Evolutionary conservation across 1,140 invertebrate species (phyloP).

Genomic region (Littorina saxatilis): DNA sequence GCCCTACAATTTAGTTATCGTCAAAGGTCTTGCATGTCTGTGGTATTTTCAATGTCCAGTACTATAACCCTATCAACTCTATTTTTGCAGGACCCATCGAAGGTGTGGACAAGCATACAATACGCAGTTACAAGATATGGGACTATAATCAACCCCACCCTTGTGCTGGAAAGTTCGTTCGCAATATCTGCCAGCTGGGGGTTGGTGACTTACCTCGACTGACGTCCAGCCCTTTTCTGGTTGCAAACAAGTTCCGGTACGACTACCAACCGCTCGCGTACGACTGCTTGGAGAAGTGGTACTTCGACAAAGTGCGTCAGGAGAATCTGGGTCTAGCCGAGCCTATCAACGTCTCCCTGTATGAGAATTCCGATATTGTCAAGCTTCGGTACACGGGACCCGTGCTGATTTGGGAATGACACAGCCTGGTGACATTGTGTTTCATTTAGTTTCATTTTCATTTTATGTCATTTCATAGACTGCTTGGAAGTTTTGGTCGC

Average conservation of each 20-base stretch:
- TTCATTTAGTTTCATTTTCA: no score
- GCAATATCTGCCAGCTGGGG: constrained; percentile 51
- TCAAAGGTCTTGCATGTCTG: no score
- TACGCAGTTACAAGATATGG: constrained; percentile 47
- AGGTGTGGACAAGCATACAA: background rate
- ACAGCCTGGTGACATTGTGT: no score
- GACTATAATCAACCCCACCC: background rate
- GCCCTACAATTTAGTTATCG: no score
- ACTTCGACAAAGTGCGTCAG: constrained; percentile 35
- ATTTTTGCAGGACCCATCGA: background rate
- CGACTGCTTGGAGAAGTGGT: constrained; percentile 57
- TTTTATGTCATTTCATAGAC: no score
- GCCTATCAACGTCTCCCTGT: constrained; percentile 24
- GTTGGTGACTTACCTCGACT: constrained; percentile 45
- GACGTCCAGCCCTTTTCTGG: constrained; percentile 37
- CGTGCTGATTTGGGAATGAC: constrained; percentile 25
- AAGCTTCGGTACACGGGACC: constrained; percentile 22
- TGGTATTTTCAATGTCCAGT: no score
- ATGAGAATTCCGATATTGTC: constrained; percentile 16
- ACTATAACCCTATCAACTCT: no score
- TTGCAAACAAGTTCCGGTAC: constrained; percentile 57
- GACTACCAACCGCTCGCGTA: constrained; percentile 48
- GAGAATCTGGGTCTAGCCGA: constrained; percentile 14
- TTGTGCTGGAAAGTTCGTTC: constrained; percentile 38
- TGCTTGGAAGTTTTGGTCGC: no score